Evolutionary conservation across 2,888 invertebrate genomes (phyloP).

Genomic region (Chrysina gloriosa): DNA sequence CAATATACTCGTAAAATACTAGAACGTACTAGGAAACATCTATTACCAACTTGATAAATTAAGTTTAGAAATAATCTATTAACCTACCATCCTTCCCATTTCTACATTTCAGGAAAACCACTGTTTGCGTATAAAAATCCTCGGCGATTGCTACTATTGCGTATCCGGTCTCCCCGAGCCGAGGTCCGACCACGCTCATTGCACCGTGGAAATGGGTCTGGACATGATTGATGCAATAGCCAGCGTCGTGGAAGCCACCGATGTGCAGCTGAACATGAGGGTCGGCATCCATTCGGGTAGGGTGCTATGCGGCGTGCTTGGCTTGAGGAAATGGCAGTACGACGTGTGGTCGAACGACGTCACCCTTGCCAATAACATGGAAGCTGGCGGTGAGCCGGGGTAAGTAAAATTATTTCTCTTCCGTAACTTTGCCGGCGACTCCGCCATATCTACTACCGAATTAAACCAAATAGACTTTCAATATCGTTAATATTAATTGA

Average conservation of each 20-base stretch:
- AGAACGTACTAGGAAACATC: neutral
- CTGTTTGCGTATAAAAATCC: slow-evolving; percentile 84
- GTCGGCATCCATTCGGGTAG: slow-evolving; percentile 93
- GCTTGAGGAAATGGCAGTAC: slow-evolving; percentile 92
- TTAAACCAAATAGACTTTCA: slow-evolving; percentile 16
- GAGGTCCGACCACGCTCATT: slow-evolving; percentile 91
- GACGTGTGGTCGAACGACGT: slow-evolving; percentile 97
- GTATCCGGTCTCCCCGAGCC: slow-evolving; percentile 92
- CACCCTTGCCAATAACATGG: slow-evolving; percentile 89
- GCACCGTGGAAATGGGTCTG: slow-evolving; percentile 88
- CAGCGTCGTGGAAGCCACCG: slow-evolving; percentile 90
- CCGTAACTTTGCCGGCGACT: neutral
- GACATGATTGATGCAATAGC: slow-evolving; percentile 90
- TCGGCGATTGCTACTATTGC: slow-evolving; percentile 95
- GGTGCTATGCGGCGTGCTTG: slow-evolving; percentile 90
- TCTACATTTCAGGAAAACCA: slow-evolving; percentile 76
- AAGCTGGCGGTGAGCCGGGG: slow-evolving; percentile 91
- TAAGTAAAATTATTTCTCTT: slow-evolving; percentile 62
- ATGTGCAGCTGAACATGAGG: slow-evolving; percentile 92
- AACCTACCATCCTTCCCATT: neutral
- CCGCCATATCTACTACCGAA: slow-evolving; percentile 12
- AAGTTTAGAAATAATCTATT: neutral
- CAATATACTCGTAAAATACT: too few relatives aligned
- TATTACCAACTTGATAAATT: neutral
- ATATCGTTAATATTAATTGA: slow-evolving; percentile 17